Conservation (phyloP, 2,888 invertebrate species). For the Nebria brevicollis region DNA sequence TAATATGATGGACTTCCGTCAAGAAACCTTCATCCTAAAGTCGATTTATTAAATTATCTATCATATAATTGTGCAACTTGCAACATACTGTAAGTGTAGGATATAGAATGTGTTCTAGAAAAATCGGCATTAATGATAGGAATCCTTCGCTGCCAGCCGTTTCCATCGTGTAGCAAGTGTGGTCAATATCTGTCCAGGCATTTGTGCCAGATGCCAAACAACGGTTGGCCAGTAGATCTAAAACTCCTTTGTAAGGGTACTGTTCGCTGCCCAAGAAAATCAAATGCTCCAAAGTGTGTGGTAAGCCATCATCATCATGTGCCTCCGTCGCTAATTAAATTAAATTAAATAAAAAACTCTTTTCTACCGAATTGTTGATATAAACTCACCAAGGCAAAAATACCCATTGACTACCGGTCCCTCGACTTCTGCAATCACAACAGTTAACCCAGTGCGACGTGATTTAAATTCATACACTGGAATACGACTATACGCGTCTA, state of each 20-base stretch:
- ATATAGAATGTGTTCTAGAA: conserved; percentile 88
- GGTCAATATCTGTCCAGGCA: conserved; percentile 88
- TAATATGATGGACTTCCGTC: conserved; percentile 93
- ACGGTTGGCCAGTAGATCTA: conserved; percentile 88
- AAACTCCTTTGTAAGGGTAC: conserved; percentile 89
- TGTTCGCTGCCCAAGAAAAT: conserved; percentile 90
- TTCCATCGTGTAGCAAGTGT: conserved; percentile 89
- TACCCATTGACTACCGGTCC: conserved; percentile 92
- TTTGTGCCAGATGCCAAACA: conserved; percentile 93
- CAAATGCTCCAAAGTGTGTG: conserved; percentile 92
- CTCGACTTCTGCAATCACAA: conserved; percentile 86
- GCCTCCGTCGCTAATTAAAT: conserved; percentile 82
- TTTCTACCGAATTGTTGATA: background rate
- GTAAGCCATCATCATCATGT: conserved; percentile 90
- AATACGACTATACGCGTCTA: conserved; percentile 76
- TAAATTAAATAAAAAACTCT: conserved; percentile 19
- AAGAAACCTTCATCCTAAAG: conserved; percentile 79
- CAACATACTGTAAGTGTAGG: conserved; percentile 76
- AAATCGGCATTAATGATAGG: conserved; percentile 87
- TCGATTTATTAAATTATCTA: conserved; percentile 11
- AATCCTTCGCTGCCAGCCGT: conserved; percentile 91
- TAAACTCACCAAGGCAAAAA: conserved; percentile 80
- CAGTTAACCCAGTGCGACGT: conserved; percentile 79
- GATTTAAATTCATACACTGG: conserved; percentile 85
- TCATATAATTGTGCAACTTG: background rate